Conservation (phyloP, 2,888 invertebrate genomes). For the Atrina japonica region DNA sequence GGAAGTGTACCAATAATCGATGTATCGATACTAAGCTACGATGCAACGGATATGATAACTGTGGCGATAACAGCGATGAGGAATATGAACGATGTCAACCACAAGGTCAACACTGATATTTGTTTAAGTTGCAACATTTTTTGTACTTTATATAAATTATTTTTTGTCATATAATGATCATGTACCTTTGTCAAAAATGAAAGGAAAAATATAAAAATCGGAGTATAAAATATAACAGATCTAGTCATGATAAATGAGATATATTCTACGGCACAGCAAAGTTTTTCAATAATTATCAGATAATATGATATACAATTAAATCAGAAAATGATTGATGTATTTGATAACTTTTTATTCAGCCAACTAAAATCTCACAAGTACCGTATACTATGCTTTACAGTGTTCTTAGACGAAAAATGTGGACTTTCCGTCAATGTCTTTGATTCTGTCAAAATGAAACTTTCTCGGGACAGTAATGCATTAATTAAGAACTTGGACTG, state of each 20-base stretch:
- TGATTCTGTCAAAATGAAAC: conserved; percentile 13
- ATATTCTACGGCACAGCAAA: too few species aligned
- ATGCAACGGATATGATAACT: conserved; percentile 16
- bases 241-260: too few species aligned
- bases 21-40: conserved; percentile 2
- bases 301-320: too few species aligned
- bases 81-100: conserved; percentile 14
- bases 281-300: too few species aligned
- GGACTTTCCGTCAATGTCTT: conserved; percentile 10
- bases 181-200: too few species aligned
- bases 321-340: too few species aligned
- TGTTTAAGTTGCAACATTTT: background rate
- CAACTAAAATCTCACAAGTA: too few species aligned
- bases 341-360: too few species aligned
- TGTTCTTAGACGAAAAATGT: conserved; percentile 14
- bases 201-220: too few species aligned
- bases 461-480: background rate
- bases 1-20: conserved; percentile 8
- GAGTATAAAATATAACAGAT: too few species aligned
- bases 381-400: conserved; percentile 6
- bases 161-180: too few species aligned
- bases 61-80: conserved; percentile 19
- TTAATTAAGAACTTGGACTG: conserved; percentile 1
- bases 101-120: background rate
- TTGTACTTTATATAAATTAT: too few species aligned